phyloP scores from a whole-genome alignment of 2,797 vertebrate species.

The Nothura maculosa region DNA sequence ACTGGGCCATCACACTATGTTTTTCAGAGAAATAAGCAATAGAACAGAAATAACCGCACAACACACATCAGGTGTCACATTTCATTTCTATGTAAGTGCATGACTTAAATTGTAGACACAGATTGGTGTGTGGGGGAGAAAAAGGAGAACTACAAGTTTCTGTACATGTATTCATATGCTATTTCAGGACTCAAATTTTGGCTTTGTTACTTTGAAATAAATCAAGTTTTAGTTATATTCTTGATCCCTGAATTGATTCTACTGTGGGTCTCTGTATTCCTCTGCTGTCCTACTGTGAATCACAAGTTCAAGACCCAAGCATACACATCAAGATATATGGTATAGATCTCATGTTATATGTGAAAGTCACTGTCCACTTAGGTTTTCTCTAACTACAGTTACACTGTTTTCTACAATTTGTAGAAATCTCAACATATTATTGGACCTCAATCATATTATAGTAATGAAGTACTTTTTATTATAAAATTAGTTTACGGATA shows the following conservation, averaged over 20 bases:
- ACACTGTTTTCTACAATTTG: neutral
- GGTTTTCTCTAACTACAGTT: neutral
- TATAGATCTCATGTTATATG: neutral
- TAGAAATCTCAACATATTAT: no score
- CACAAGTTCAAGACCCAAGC: neutral
- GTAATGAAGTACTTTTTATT: neutral
- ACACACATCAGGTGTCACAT: neutral
- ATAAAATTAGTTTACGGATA: neutral
- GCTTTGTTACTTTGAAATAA: neutral
- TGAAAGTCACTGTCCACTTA: neutral
- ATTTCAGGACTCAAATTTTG: neutral
- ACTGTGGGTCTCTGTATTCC: rapidly evolving
- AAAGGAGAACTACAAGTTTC: neutral
- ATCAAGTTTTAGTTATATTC: neutral
- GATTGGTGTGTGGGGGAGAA: rapidly evolving
- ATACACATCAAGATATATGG: neutral
- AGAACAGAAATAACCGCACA: neutral
- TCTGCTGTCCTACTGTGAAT: neutral
- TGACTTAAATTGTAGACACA: neutral
- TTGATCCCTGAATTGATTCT: neutral
- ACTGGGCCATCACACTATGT: rapidly evolving
- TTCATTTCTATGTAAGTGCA: neutral
- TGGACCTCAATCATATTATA: neutral
- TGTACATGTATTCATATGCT: neutral
- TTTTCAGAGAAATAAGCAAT: neutral